Evolutionary conservation across 2,888 invertebrate genomes (phyloP), one percentile per base, ranked within the genome.

Genomic region (Sinodicranocentrus sp.): DNA sequence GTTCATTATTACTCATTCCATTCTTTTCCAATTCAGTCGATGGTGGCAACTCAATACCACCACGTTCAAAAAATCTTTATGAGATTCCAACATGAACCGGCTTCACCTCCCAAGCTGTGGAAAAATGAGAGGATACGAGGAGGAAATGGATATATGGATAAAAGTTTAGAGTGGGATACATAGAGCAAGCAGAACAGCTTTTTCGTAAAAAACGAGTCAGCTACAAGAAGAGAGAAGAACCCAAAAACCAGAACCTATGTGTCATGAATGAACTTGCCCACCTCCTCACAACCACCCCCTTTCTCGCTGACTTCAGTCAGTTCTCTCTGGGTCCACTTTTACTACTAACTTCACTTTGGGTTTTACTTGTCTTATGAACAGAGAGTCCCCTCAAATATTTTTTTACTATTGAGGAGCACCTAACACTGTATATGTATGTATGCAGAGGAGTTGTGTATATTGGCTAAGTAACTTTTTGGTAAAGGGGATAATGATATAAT

Each of bases 231-330:
- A n/a, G 43, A 63, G 52, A 67, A 44, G 67, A 65, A 17, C 67
- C 67, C 76, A 73, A 28, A 54, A 26, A 70, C 52, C 52, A 82
- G 70, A 78, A 71, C 70, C 82, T 82, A 85, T 85, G 85, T 85
- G 85, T 73, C 85, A 85, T 85, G 85, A 85, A 85, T 85, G 85
- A 85, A 85, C 82, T 85, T 77, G 73, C 67, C 78, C 82, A 73
- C 78, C 85, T 78, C 77, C 82, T 68, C 76, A 39, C 52, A 68
- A 25, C 25, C 68, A 54, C 72, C 21, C 39, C 70, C 78, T 52
- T 70, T 48, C 26, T 61, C 61, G n/a, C 72, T 25, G n/a, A 17
- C 21, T 2, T 75, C 23, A 57, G 25, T 65, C 43, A 33, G 59
- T 26, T 59, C 61, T 57, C 17, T 54, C 48, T 33, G 39, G 76